phyloP scores from a whole-genome alignment of 2,888 invertebrate genomes.

The Agonopterix heracliana region DNA sequence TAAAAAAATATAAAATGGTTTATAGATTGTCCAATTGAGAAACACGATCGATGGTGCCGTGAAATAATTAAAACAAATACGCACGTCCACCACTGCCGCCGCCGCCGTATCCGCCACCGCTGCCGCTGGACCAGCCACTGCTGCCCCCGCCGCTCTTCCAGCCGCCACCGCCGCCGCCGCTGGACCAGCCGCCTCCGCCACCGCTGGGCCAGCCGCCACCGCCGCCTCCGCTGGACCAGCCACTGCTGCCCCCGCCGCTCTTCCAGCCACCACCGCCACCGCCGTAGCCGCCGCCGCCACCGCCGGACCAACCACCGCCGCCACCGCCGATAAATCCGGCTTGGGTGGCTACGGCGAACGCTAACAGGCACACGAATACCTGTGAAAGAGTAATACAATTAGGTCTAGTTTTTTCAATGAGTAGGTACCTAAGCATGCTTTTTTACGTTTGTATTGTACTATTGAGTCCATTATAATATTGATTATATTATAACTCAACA shows the following conservation, averaged over 20 bases:
- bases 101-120: conserved; percentile 24
- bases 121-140: conserved; percentile 29
- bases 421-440: no score
- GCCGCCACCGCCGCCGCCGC: conserved; percentile 31
- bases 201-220: conserved; percentile 29
- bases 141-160: conserved; percentile 30
- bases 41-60: no score
- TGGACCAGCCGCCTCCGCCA: conserved; percentile 32
- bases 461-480: no score
- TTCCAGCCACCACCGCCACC: conserved; percentile 41
- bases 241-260: conserved; percentile 28
- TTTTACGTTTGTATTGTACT: no score
- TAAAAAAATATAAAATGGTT: no score
- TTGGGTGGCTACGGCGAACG: conserved; percentile 49
- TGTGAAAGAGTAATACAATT: conserved; percentile 21
- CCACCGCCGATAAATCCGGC: conserved; percentile 56
- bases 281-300: conserved; percentile 28
- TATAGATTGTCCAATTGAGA: no score
- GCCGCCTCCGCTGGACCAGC: conserved; percentile 32
- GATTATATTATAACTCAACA: no score
- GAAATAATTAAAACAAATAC: conserved; percentile 7
- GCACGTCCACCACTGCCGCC: conserved; percentile 31
- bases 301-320: conserved; percentile 20
- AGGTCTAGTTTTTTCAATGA: no score
- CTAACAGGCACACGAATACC: conserved; percentile 66